These are phyloP conservation scores for Chydorus sphaericus DNA, from an alignment of 2,888 invertebrate species.

Conservation along the genomic window DNA sequence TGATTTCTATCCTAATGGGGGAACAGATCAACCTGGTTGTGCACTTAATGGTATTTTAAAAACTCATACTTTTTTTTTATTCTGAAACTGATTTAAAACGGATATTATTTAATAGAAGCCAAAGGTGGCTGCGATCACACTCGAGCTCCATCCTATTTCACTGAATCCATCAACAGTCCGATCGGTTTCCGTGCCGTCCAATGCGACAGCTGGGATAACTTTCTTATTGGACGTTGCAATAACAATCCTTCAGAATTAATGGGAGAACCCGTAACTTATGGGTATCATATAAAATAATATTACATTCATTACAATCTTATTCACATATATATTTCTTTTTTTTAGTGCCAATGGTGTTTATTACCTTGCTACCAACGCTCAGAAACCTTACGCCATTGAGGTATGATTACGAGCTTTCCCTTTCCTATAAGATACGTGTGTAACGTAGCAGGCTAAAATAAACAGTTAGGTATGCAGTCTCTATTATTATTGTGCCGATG, in stretches of 20 bases:
- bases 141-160: constrained; percentile 3
- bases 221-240: background rate
- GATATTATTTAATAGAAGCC: constrained; percentile 16
- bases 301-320: too few relatives aligned
- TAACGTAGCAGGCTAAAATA: too few relatives aligned
- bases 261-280: constrained; percentile 4
- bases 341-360: background rate
- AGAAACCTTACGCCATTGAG: background rate
- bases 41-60: background rate
- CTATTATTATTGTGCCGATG: too few relatives aligned
- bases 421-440: too few relatives aligned
- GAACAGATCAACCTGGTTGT: constrained; percentile 51
- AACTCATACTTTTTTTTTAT: background rate
- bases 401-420: too few relatives aligned
- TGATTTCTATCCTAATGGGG: constrained; percentile 58
- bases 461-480: too few relatives aligned
- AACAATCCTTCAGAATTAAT: background rate
- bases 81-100: background rate
- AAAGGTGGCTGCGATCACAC: constrained; percentile 2
- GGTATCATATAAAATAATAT: background rate
- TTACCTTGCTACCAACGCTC: background rate
- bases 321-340: background rate
- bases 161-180: constrained; percentile 11
- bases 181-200: constrained; percentile 10
- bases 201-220: background rate